These are phyloP conservation scores for Mesorhabditis belari DNA, from an alignment of 2,888 invertebrate species.

Conservation along the genomic window DNA sequence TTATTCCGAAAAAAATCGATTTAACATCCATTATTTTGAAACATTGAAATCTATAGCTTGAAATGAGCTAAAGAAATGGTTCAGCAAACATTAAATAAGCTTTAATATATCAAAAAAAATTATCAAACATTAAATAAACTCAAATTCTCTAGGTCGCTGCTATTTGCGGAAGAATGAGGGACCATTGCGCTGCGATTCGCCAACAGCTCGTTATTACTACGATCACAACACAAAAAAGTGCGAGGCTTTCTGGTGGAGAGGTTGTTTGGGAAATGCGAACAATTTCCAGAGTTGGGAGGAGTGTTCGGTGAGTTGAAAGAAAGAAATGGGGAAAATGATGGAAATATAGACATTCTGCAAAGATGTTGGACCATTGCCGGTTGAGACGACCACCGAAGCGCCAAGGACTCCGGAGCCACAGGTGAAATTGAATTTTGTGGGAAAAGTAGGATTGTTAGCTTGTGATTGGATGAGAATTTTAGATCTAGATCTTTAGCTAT, in stretches of 20 bases:
- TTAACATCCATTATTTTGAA: too few species aligned
- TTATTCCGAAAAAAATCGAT: too few species aligned
- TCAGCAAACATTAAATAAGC: too few species aligned
- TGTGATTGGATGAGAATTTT: too few species aligned
- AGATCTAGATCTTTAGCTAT: too few species aligned
- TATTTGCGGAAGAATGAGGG: constrained; percentile 51
- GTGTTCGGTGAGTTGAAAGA: constrained; percentile 35
- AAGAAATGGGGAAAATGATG: too few species aligned
- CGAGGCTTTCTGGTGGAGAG: constrained; percentile 52
- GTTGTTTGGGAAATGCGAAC: constrained; percentile 51
- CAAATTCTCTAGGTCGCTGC: constrained; percentile 38
- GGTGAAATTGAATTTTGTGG: neutral
- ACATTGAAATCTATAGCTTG: too few species aligned
- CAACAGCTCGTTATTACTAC: constrained; percentile 46
- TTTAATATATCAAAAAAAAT: too few species aligned
- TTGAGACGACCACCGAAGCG: constrained; percentile 12
- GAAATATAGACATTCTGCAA: constrained; percentile 38
- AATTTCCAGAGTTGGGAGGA: constrained; percentile 48
- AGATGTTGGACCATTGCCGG: constrained; percentile 26
- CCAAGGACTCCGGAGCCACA: constrained; percentile 14
- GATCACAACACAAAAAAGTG: constrained; percentile 44
- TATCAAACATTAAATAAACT: too few species aligned
- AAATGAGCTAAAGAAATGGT: too few species aligned
- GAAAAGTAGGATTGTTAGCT: neutral
- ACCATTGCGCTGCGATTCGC: constrained; percentile 40